Conservation (phyloP, 1,140 invertebrate species). For the Portunus trituberculatus region DNA sequence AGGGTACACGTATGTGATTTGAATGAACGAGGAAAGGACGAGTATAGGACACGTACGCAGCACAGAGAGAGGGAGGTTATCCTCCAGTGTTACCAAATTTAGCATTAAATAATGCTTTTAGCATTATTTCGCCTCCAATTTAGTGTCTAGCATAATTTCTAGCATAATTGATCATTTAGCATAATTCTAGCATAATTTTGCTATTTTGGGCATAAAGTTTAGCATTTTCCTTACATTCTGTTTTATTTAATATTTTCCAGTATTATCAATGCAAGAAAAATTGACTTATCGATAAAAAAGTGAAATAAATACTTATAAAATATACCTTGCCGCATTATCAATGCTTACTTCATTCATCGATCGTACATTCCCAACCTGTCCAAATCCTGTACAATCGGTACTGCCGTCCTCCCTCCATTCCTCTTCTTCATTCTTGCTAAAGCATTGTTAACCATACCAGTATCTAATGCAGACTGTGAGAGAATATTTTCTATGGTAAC, state of each 20-base stretch:
- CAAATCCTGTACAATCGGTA: too few relatives aligned
- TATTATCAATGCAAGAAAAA: too few relatives aligned
- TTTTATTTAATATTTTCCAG: too few relatives aligned
- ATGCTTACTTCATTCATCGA: too few relatives aligned
- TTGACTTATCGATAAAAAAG: too few relatives aligned
- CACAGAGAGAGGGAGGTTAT: not conserved
- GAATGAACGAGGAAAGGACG: not conserved
- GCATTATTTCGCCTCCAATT: slow-evolving; percentile 50
- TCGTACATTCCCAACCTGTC: too few relatives aligned
- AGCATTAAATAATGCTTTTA: slow-evolving; percentile 58
- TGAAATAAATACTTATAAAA: too few relatives aligned
- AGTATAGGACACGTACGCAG: slow-evolving; percentile 32
- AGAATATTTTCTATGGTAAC: slow-evolving; percentile 59
- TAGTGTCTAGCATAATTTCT: slow-evolving; percentile 54
- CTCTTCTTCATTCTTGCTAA: slow-evolving; percentile 6
- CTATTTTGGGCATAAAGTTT: slow-evolving; percentile 43
- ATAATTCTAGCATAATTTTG: slow-evolving; percentile 55
- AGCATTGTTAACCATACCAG: slow-evolving; percentile 62
- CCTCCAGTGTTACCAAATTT: slow-evolving; percentile 56
- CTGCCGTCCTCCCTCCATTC: too few relatives aligned
- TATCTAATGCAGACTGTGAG: slow-evolving; percentile 61
- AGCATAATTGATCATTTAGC: slow-evolving; percentile 57
- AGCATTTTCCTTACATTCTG: not conserved
- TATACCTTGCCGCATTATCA: too few relatives aligned
- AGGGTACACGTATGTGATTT: not conserved